Evolutionary conservation across 2,113 vertebrate species (phyloP), one percentile per base, ranked within the genome.

Genomic region (Ophiodon elongatus): DNA sequence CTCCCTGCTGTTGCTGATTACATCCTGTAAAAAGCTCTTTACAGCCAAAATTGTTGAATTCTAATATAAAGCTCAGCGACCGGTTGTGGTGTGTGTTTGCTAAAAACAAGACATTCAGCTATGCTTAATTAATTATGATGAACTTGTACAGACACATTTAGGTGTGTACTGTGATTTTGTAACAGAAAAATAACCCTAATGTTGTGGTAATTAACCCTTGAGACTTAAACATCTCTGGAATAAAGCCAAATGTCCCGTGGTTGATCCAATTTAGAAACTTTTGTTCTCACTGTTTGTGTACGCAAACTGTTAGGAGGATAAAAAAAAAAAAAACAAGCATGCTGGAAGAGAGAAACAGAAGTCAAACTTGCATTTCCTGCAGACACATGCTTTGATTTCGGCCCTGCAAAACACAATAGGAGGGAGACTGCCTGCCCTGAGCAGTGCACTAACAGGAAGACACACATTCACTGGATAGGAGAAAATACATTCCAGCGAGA

Each of bases 331-430:
- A 89, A 91, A 83, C 80, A 82, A 87, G 87, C 72, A 75, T 13
- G n/a, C 19, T 11, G 21, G 71, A 17, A 25, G 69, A 76, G 64
- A 93, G 92, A 94, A 95, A 92, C 68, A 86, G 72, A 87, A 83
- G 74, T 89, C 45, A 8, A 83, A 83, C 79, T 39, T 93, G 93
- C 87, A 92, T 94, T 96, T 95, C 95, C 94, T 93, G 88, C 81
- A 88, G 92, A 93, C 88, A 80, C 80, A 80, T 85, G 86, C 93
- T 95, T 95, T 94, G 92, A 93, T 93, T 94, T 84, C 29, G 23
- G 86, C 79, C 83, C 77, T 73, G 27, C 23, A 7, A 82, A 94
- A 93, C 85, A 95, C 95, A 96, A 95, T 95, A 76, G 92, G 68
- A 88, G 74, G 80, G 82, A 82, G 90, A 69, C 85, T 41, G 78